Percentiles rank a stretch among this genome's conserved stretches.
Conservation (phyloP, 1,140 invertebrate species). For the Cherax destructor region DNA sequence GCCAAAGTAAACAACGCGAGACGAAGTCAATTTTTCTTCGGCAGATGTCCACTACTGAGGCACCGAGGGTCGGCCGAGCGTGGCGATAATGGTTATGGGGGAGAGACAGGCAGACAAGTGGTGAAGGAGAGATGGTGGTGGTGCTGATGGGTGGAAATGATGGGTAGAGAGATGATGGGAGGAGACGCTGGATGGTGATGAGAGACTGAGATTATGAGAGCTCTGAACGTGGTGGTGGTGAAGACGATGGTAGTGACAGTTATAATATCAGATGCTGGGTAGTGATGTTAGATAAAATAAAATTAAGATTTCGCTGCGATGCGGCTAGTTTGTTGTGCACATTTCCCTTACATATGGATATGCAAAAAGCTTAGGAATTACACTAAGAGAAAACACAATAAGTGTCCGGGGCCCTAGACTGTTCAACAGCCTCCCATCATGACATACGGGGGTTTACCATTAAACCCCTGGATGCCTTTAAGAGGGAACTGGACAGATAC, state of each 20-base stretch:
- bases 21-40: conserved; percentile 30
- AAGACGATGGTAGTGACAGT: background rate
- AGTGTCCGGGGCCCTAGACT: too few relatives aligned
- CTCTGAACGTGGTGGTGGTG: background rate
- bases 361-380: too few relatives aligned
- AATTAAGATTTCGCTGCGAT: too few relatives aligned
- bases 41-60: conserved; percentile 34
- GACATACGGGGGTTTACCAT: too few relatives aligned
- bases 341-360: too few relatives aligned
- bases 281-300: too few relatives aligned
- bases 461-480: too few relatives aligned
- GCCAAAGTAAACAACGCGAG: conserved; percentile 29
- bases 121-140: background rate
- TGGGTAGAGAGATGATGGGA: background rate
- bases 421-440: too few relatives aligned
- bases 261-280: background rate
- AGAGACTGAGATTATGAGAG: too few relatives aligned
- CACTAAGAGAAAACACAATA: too few relatives aligned
- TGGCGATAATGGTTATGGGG: conserved; percentile 12
- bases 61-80: conserved; percentile 6
- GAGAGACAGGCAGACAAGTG: background rate
- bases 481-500: too few relatives aligned
- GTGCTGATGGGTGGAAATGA: background rate
- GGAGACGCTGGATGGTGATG: background rate
- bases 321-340: too few relatives aligned